These are phyloP conservation scores for Acromyrmex heyeri DNA, from an alignment of 1,140 invertebrate genomes.

Conservation along the genomic window DNA sequence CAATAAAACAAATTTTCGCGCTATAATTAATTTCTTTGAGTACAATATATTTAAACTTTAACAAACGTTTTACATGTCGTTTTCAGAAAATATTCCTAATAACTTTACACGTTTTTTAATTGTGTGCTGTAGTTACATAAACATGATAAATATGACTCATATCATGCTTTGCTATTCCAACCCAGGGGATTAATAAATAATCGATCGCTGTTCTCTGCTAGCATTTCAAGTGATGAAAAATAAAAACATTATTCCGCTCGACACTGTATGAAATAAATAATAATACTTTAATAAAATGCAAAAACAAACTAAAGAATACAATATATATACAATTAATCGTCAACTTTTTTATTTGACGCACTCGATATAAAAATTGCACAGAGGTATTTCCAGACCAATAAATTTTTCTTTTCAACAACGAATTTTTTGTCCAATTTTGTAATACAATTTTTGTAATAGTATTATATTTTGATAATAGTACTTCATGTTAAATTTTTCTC, in stretches of 20 bases:
- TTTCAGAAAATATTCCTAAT: slow-evolving; percentile 19
- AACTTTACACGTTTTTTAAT: background rate
- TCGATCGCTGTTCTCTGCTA: slow-evolving; percentile 25
- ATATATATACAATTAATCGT: background rate
- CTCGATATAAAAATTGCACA: background rate
- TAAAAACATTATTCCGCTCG: slow-evolving; percentile 2
- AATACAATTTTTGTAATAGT: background rate
- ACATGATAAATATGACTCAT: slow-evolving; percentile 36
- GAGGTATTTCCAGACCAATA: background rate
- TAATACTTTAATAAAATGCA: slow-evolving; percentile 7
- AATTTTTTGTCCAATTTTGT: background rate
- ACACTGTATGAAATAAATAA: background rate
- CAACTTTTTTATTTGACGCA: background rate
- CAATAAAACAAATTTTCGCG: background rate
- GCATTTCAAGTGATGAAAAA: slow-evolving; percentile 31
- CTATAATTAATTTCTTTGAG: background rate
- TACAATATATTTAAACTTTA: background rate
- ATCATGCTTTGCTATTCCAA: background rate
- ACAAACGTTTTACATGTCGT: background rate
- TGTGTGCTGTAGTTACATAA: background rate
- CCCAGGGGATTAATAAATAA: slow-evolving; percentile 32
- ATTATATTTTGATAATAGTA: background rate
- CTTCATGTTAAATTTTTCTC: background rate
- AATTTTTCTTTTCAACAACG: background rate
- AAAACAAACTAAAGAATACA: background rate